phyloP scores from a whole-genome alignment of 2,888 invertebrate species.

The Parnassius mnemosyne region DNA sequence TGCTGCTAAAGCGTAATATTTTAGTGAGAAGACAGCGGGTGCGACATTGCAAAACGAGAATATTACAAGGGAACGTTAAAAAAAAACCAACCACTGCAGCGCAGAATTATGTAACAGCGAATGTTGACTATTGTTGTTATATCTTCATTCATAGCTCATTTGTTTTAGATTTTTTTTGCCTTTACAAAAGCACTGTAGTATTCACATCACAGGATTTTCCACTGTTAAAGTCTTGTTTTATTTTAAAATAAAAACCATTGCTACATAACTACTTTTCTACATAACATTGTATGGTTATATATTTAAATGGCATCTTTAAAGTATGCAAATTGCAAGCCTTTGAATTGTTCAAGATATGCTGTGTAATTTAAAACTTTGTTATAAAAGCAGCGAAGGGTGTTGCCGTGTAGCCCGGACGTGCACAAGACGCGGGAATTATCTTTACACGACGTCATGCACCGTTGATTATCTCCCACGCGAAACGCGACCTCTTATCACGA shows the following conservation, averaged over 20 bases:
- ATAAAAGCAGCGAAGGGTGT: conserved; percentile 17
- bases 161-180: conserved; percentile 20
- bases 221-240: conserved; percentile 10
- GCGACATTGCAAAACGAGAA: conserved; percentile 26
- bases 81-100: conserved; percentile 23
- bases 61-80: conserved; percentile 20
- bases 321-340: conserved; percentile 6
- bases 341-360: conserved; percentile 15
- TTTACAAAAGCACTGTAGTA: conserved; percentile 15
- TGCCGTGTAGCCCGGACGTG: conserved; percentile 34
- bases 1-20: conserved; percentile 27
- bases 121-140: conserved; percentile 27
- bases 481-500: conserved; percentile 53
- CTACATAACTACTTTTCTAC: background rate
- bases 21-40: conserved; percentile 27
- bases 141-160: conserved; percentile 27
- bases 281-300: background rate
- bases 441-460: conserved; percentile 52
- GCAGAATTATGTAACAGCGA: conserved; percentile 25
- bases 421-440: conserved; percentile 53
- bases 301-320: background rate
- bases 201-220: conserved; percentile 21
- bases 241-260: conserved; percentile 5
- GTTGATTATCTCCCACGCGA: conserved; percentile 57
- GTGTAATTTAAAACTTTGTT: conserved; percentile 22